A percentile compares a stretch with the other conserved stretches of the same genome.
Conservation (phyloP, 2,113 vertebrate species). For the Glaucomys volans region DNA sequence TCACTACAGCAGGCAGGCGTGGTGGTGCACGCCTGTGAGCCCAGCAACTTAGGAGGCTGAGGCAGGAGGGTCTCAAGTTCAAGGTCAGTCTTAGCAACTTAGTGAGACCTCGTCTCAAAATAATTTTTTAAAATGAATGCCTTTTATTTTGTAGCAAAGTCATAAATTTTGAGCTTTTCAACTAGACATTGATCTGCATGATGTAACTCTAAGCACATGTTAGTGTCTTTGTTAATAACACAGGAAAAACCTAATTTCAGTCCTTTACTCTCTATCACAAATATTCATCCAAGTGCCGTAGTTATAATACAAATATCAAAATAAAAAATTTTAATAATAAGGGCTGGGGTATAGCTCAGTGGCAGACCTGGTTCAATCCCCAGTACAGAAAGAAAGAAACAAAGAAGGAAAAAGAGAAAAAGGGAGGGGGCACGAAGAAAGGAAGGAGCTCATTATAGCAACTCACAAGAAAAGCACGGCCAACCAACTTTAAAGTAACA, state of each 20-base stretch:
- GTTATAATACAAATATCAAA: neutral
- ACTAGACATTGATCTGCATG: neutral
- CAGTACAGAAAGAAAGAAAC: no score
- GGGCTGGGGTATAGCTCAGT: no score
- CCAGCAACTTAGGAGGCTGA: no score
- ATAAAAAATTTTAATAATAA: no score
- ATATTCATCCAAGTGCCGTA: neutral
- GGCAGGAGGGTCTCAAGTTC: no score
- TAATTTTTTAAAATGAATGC: neutral
- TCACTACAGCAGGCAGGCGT: neutral
- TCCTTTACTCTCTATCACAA: neutral
- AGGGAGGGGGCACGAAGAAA: no score
- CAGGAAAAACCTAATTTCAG: neutral
- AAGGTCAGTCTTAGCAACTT: no score
- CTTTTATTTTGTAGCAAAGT: no score
- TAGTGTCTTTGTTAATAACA: neutral
- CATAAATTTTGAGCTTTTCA: neutral
- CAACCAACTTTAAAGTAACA: constrained; percentile 21
- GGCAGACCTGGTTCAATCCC: no score
- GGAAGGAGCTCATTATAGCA: neutral
- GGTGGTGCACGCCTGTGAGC: no score
- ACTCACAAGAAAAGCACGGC: neutral
- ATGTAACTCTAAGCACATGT: neutral
- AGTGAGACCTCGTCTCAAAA: no score
- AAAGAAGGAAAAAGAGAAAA: no score